Base-by-base conservation (phyloP, 1,140 invertebrate species). In the Gryon sp. region DNA sequence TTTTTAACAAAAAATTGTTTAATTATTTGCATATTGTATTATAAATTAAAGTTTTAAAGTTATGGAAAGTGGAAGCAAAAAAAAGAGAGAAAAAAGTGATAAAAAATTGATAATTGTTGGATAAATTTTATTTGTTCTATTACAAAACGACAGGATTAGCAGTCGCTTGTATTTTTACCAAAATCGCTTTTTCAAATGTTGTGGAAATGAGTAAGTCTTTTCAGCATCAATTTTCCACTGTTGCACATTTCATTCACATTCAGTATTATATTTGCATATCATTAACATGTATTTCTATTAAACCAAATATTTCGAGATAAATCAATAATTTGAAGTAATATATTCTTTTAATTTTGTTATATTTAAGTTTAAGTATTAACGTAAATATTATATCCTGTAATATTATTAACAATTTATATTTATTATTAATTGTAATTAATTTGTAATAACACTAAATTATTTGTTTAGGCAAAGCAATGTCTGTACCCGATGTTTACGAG, bases 401-500 rank as follows among this genome's bases (percentile, higher is more conserved):
- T n/a, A n/a, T n/a, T n/a, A n/a, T n/a, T n/a, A n/a, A n/a, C n/a
- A n/a, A n/a, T n/a, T n/a, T n/a, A n/a, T n/a, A n/a, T n/a, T n/a
- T n/a, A n/a, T n/a, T n/a, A n/a, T n/a, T n/a, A n/a, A n/a, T n/a
- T n/a, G n/a, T n/a, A n/a, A n/a, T n/a, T n/a, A n/a, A n/a, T n/a
- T n/a, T n/a, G n/a, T n/a, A n/a, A 0, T 38, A 24, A 38, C 8
- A 30, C 2, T 11, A 0, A 15, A 32, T 40, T 36, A 34, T 62
- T 16, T 79, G 88, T 85, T 1, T 81, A 95, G 94, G 82, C 92
- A 94, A 90, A 94, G 94, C 2, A 93, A 94, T 80, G 89, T 95
- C 55, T 95, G 94, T 81, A 92, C 92, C 55, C 92, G 94, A 72
- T 96, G 95, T 82, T 88, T 95, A 16, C 90, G 94, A 19, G 90